Percentiles rank a stretch among this genome's conserved stretches.
These are phyloP conservation scores for Oedothorax gibbosus DNA, from an alignment of 1,140 invertebrate species.

Conservation along the genomic window DNA sequence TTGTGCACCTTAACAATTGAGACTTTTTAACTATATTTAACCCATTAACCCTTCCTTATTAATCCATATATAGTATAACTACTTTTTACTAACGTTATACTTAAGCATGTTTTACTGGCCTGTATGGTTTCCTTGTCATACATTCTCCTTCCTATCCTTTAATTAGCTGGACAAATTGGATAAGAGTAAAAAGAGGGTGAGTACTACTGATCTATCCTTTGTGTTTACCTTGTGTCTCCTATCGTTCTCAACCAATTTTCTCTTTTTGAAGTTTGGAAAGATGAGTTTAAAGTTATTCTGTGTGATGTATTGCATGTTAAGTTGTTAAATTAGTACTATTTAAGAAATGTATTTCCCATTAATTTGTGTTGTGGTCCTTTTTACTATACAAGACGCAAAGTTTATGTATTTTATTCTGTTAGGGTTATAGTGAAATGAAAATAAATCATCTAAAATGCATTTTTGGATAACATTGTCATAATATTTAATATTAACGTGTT, in stretches of 20 bases:
- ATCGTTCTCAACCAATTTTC: background rate
- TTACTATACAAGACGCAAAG: too few species aligned
- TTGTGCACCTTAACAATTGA: too few species aligned
- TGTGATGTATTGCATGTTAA: too few species aligned
- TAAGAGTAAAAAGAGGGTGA: constrained; percentile 53
- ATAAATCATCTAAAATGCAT: background rate
- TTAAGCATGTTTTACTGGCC: constrained; percentile 49
- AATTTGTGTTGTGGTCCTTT: too few species aligned
- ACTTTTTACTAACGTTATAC: constrained; percentile 13
- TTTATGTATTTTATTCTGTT: too few species aligned
- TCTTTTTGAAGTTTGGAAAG: too few species aligned
- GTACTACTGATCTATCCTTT: constrained; percentile 37
- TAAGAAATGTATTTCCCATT: too few species aligned
- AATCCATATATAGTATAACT: background rate
- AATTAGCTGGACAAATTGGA: constrained; percentile 61
- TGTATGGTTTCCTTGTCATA: constrained; percentile 50
- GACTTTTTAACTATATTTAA: too few species aligned
- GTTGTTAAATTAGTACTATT: too few species aligned
- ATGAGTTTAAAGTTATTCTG: too few species aligned
- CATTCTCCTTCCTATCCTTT: constrained; percentile 59
- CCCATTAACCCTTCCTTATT: constrained; percentile 23
- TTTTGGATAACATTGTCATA: background rate
- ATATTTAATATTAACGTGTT: background rate
- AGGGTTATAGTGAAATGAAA: too few species aligned
- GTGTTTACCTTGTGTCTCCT: constrained; percentile 8